Evolutionary conservation across 53 echinoderm and acorn worm species (phyloP).

Genomic region (Echinarachnius parma): DNA sequence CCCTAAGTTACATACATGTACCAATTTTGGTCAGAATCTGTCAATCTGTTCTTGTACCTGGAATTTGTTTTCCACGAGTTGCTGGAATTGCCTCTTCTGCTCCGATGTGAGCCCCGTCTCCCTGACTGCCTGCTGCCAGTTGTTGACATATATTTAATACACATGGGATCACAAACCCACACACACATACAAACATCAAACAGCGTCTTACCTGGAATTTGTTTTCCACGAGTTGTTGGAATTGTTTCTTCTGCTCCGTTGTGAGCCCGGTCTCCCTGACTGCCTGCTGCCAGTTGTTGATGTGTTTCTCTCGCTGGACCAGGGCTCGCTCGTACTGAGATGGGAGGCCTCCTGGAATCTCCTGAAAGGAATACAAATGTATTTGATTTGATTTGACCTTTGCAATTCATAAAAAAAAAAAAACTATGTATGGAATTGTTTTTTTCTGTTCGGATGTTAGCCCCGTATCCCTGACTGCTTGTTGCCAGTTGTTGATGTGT

Average conservation of each 20-base stretch:
- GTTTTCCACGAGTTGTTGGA: slow-evolving; percentile 82
- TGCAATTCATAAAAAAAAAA: too few relatives aligned
- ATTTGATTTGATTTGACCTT: too few relatives aligned
- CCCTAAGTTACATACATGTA: too few relatives aligned
- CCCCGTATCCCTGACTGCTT: too few relatives aligned
- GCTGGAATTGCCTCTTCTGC: slow-evolving; percentile 87
- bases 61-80: slow-evolving; percentile 85
- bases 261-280: slow-evolving; percentile 79
- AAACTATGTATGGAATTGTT: too few relatives aligned
- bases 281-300: slow-evolving; percentile 78
- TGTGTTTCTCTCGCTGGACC: slow-evolving; percentile 59
- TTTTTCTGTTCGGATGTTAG: too few relatives aligned
- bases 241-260: slow-evolving; percentile 76
- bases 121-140: slow-evolving; percentile 81
- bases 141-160: too few relatives aligned
- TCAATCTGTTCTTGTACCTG: too few relatives aligned
- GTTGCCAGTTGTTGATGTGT: slow-evolving; percentile 68
- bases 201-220: slow-evolving; percentile 76
- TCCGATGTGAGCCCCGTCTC: slow-evolving; percentile 70
- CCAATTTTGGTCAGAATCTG: too few relatives aligned
- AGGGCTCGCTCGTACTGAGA: slow-evolving; percentile 63
- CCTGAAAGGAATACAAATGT: slow-evolving; percentile 48
- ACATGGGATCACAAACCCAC: too few relatives aligned
- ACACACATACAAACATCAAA: too few relatives aligned
- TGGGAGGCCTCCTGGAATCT: slow-evolving; percentile 77